These are phyloP conservation scores for Poeciliopsis presidionis DNA, from an alignment of 2,797 vertebrate species.

Conservation along the genomic window DNA sequence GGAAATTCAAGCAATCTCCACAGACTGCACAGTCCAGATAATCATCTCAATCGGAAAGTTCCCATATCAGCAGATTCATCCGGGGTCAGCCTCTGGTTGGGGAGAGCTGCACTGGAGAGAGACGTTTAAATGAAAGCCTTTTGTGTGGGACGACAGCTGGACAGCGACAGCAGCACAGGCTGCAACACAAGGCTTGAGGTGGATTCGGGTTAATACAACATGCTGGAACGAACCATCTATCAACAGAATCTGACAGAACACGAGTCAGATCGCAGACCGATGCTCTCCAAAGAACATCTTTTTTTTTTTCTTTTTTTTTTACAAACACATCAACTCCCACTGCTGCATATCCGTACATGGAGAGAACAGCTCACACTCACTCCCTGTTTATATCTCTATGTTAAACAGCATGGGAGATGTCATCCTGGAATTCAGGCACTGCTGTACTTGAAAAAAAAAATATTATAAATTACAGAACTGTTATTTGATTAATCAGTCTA, in stretches of 20 bases:
- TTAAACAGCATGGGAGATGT: slow-evolving; percentile 34
- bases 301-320: not conserved
- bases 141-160: slow-evolving; percentile 15
- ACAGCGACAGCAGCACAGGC: not conserved
- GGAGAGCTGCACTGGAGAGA: not conserved
- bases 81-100: slow-evolving; percentile 9
- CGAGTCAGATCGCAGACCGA: slow-evolving; percentile 20
- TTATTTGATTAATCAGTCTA: not conserved
- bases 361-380: slow-evolving; percentile 31
- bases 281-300: slow-evolving; percentile 21
- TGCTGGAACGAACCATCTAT: slow-evolving; percentile 19
- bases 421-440: slow-evolving; percentile 39
- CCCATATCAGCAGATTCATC: slow-evolving; percentile 26
- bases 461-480: not conserved
- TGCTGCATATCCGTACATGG: slow-evolving; percentile 69
- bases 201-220: slow-evolving; percentile 36
- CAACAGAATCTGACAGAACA: slow-evolving; percentile 16
- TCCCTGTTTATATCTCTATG: slow-evolving; percentile 48
- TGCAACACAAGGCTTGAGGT: not conserved
- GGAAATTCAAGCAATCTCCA: slow-evolving; percentile 45
- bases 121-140: slow-evolving; percentile 4
- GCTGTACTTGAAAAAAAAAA: not conserved
- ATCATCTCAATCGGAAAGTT: slow-evolving; percentile 41
- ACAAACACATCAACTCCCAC: slow-evolving; percentile 17
- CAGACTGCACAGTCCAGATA: slow-evolving; percentile 32